Percentiles rank a stretch among this genome's conserved stretches.
phyloP scores from a whole-genome alignment of 2,113 vertebrate genomes.

The Scartelaos histophorus region DNA sequence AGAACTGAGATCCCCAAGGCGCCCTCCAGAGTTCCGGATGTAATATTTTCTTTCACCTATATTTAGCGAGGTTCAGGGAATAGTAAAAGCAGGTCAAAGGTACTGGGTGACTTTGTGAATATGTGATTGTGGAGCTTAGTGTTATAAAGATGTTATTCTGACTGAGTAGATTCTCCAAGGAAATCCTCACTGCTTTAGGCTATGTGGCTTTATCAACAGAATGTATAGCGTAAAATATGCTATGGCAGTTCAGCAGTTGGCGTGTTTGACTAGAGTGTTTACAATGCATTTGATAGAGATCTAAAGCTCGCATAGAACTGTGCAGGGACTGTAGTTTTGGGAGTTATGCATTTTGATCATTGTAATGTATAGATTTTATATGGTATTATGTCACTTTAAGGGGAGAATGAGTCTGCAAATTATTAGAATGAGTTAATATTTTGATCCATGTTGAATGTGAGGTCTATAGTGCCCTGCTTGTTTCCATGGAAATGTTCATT shows the following conservation, averaged over 20 bases:
- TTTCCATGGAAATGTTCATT: too few species aligned
- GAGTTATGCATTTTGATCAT: too few species aligned
- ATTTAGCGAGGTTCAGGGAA: slow-evolving; percentile 44
- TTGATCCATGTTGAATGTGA: too few species aligned
- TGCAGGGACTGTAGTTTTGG: not conserved
- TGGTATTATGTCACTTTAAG: too few species aligned
- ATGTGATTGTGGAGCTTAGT: slow-evolving; percentile 9
- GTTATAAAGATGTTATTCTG: slow-evolving; percentile 14
- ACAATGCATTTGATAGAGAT: not conserved
- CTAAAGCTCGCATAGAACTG: not conserved
- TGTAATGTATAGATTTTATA: too few species aligned
- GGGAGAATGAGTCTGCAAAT: too few species aligned
- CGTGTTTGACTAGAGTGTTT: not conserved
- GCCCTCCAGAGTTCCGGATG: slow-evolving; percentile 30
- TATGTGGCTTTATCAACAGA: not conserved
- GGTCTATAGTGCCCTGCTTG: too few species aligned
- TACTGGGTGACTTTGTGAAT: slow-evolving; percentile 29
- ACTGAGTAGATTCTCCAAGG: slow-evolving; percentile 17
- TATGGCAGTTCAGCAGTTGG: not conserved
- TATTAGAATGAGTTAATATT: too few species aligned
- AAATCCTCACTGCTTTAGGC: not conserved
- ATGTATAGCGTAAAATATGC: not conserved
- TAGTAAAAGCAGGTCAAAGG: slow-evolving; percentile 17
- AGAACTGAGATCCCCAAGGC: slow-evolving; percentile 28
- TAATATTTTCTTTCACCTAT: slow-evolving; percentile 21